Evolutionary conservation across 2,797 vertebrate species (phyloP).

Genomic region (Acanthurus tractus): DNA sequence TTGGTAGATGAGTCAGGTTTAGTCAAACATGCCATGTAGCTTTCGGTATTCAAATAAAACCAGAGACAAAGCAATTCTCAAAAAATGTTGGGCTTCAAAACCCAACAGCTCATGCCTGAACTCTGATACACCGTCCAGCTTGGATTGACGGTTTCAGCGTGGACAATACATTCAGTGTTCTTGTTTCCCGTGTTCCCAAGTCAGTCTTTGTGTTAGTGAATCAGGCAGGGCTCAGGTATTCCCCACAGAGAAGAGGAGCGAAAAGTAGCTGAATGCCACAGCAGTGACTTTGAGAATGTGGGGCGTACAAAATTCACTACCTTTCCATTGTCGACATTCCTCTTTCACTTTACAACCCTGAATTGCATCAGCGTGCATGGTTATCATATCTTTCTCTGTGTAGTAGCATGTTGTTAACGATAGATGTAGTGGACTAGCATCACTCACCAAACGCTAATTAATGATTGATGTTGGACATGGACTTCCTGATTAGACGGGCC

Average conservation of each 20-base stretch:
- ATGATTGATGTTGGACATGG: conserved; percentile 59
- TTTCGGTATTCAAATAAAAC: conserved; percentile 58
- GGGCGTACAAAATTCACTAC: conserved; percentile 60
- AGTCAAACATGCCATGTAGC: conserved; percentile 16
- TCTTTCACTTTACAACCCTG: conserved; percentile 47
- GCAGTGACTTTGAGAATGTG: conserved; percentile 58
- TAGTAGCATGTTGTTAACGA: neutral
- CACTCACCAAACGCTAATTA: conserved; percentile 36
- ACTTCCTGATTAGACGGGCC: conserved; percentile 62
- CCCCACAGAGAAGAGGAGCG: conserved; percentile 51
- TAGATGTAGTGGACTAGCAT: conserved; percentile 10
- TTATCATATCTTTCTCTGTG: conserved; percentile 13
- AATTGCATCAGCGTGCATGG: conserved; percentile 29
- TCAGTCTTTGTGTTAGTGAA: conserved; percentile 62
- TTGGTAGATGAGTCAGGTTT: conserved; percentile 44
- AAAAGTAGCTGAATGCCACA: conserved; percentile 53
- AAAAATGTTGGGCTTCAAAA: conserved; percentile 15
- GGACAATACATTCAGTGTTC: conserved; percentile 74
- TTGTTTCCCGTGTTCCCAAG: conserved; percentile 45
- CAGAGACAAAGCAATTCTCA: conserved; percentile 12
- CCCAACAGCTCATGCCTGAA: conserved; percentile 32
- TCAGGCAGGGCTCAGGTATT: conserved; percentile 69
- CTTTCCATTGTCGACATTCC: conserved; percentile 72
- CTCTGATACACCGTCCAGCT: conserved; percentile 49
- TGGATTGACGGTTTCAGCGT: conserved; percentile 39